phyloP scores from a whole-genome alignment of 1,140 invertebrate genomes.

The Zaprionus camerounensis region DNA sequence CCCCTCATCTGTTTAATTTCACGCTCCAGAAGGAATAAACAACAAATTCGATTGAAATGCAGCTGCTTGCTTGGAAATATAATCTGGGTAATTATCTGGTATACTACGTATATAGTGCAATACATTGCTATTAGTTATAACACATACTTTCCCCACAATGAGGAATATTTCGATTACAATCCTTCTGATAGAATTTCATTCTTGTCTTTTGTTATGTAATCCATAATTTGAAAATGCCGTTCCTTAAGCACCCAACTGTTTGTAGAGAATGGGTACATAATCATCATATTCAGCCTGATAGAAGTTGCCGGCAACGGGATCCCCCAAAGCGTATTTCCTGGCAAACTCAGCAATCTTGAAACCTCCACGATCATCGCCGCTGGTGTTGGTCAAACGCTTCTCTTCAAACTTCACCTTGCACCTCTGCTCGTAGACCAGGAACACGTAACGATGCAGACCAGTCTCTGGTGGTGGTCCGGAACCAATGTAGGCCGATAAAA shows the following conservation, averaged over 20 bases:
- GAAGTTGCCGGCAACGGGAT: conserved; percentile 94
- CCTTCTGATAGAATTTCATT: conserved; percentile 4
- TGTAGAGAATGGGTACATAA: conserved; percentile 89
- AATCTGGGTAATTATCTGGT: not conserved
- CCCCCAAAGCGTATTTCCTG: conserved; percentile 90
- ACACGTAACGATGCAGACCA: conserved; percentile 96
- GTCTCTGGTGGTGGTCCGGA: conserved; percentile 93
- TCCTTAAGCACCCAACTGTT: conserved; percentile 69
- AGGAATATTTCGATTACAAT: conserved; percentile 10
- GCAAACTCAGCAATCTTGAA: conserved; percentile 91
- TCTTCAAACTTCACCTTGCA: conserved; percentile 74
- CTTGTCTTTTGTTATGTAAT: conserved; percentile 35
- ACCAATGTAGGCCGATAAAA: conserved; percentile 92
- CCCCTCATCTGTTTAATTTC: not conserved
- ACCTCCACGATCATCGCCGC: conserved; percentile 89
- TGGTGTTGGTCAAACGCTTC: conserved; percentile 86
- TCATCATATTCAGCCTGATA: conserved; percentile 96
- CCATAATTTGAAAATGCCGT: not conserved
- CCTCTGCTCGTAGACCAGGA: conserved; percentile 92
- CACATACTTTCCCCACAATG: not conserved
- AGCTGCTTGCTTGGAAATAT: conserved; percentile 16
- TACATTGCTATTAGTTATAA: not conserved
- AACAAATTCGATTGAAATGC: conserved; percentile 2
- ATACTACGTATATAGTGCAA: conserved; percentile 1
- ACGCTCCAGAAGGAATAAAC: not conserved